A percentile compares a stretch with the other conserved stretches of the same genome.
Evolutionary conservation across 2,113 vertebrate genomes (phyloP).

Genomic region (Vombatus ursinus): DNA sequence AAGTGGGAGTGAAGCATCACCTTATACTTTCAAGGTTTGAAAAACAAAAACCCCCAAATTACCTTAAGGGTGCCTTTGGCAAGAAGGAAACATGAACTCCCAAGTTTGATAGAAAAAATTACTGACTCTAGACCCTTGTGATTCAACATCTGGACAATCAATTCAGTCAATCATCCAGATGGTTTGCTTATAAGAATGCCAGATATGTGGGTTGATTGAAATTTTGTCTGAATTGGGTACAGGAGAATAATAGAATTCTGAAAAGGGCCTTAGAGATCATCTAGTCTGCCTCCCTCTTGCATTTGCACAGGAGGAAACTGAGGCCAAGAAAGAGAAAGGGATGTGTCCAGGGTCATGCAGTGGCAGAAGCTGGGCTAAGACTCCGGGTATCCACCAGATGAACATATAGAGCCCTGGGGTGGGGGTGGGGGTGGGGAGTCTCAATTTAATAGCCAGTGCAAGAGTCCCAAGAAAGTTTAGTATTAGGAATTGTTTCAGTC

Average conservation of each 20-base stretch:
- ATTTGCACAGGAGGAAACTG: not conserved
- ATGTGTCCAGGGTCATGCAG: not conserved
- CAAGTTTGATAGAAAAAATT: constrained; percentile 28
- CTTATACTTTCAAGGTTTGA: constrained; percentile 49
- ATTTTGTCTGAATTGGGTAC: not conserved
- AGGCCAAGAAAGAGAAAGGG: not conserved
- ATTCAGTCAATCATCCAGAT: not conserved
- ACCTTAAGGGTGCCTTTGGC: constrained; percentile 23
- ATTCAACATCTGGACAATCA: constrained; percentile 39
- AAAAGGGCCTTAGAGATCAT: not conserved
- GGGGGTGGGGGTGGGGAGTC: too few species aligned
- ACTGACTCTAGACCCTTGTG: constrained; percentile 35
- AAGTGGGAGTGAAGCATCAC: not conserved
- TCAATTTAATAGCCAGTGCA: not conserved
- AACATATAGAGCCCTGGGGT: not conserved
- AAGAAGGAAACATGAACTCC: constrained; percentile 34
- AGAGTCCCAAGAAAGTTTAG: not conserved
- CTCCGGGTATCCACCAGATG: not conserved
- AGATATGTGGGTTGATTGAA: not conserved
- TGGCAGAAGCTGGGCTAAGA: not conserved
- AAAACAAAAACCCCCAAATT: constrained; percentile 50
- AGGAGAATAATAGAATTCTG: not conserved
- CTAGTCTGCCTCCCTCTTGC: not conserved
- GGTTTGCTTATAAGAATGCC: not conserved
- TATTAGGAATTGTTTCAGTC: not conserved